Evolutionary conservation across 2,888 invertebrate genomes (phyloP).

Genomic region (Meloe dianella): DNA sequence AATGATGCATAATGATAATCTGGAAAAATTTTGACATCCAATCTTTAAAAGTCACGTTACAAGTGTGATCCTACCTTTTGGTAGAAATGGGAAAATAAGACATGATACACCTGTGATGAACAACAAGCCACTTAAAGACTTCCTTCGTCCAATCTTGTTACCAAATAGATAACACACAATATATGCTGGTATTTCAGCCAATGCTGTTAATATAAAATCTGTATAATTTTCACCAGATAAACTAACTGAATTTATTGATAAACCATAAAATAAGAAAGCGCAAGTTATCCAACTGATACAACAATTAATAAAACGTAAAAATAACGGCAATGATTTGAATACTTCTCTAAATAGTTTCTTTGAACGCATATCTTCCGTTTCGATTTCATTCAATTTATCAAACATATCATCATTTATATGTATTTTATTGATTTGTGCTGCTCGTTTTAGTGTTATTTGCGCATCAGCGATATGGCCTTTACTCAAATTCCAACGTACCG

Average conservation of each 20-base stretch:
- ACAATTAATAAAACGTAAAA: conserved; percentile 67
- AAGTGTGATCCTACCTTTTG: conserved; percentile 54
- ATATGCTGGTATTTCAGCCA: conserved; percentile 78
- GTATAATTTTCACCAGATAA: conserved; percentile 75
- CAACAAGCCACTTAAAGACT: conserved; percentile 68
- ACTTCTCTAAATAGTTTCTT: conserved; percentile 57
- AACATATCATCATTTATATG: conserved; percentile 49
- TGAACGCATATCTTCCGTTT: conserved; percentile 20
- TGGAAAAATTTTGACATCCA: conserved; percentile 51
- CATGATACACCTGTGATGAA: conserved; percentile 69
- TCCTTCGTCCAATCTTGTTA: conserved; percentile 69
- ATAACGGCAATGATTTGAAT: conserved; percentile 62
- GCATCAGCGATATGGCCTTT: conserved; percentile 66
- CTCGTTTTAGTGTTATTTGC: conserved; percentile 65
- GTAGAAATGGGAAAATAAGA: conserved; percentile 65
- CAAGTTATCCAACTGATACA: conserved; percentile 83
- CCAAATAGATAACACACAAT: conserved; percentile 68
- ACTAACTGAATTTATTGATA: conserved; percentile 78
- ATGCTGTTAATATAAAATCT: conserved; percentile 74
- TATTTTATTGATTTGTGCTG: conserved; percentile 67
- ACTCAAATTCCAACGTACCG: conserved; percentile 77
- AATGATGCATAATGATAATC: conserved; percentile 62
- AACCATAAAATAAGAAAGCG: conserved; percentile 80
- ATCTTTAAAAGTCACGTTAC: not conserved
- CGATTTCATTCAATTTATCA: conserved; percentile 43